A percentile compares a stretch with the other conserved stretches of the same genome.
Conservation (phyloP, 1,140 invertebrate species). For the Chironomus striatipennis region DNA sequence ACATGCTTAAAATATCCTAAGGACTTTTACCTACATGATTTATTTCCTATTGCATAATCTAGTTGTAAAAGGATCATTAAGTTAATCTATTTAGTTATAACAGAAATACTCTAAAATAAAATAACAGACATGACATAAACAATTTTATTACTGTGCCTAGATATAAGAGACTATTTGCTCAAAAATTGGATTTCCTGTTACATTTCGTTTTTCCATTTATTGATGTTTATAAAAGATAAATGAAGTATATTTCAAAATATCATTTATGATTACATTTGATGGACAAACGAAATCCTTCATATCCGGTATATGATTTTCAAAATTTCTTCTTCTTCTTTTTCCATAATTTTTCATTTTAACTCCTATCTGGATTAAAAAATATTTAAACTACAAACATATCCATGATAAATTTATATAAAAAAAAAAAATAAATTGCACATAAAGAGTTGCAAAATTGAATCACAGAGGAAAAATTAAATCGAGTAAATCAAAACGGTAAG, state of each 20-base stretch:
- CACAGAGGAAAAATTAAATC: background rate
- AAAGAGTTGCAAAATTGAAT: slow-evolving; percentile 19
- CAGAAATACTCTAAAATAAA: background rate
- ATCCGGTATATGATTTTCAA: slow-evolving; percentile 18
- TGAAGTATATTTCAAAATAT: background rate
- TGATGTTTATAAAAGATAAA: background rate
- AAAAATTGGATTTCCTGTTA: slow-evolving; percentile 18
- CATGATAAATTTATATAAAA: slow-evolving; percentile 2
- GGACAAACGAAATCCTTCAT: background rate
- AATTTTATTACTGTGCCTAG: background rate
- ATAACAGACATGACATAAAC: background rate
- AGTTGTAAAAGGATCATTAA: too few relatives aligned
- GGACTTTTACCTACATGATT: too few relatives aligned
- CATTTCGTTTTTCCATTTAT: slow-evolving; percentile 1
- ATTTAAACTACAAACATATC: background rate
- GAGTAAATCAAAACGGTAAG: slow-evolving; percentile 15
- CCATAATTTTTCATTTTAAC: background rate
- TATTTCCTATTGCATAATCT: too few relatives aligned
- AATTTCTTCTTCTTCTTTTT: slow-evolving; percentile 5
- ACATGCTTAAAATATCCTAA: too few relatives aligned
- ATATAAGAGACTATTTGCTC: background rate
- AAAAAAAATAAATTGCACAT: background rate
- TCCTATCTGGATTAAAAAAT: background rate
- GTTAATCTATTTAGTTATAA: too few relatives aligned
- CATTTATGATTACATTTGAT: background rate